A percentile compares a stretch with the other conserved stretches of the same genome.
Evolutionary conservation across 2,888 invertebrate genomes (phyloP).

Genomic region (Lithosia quadra): DNA sequence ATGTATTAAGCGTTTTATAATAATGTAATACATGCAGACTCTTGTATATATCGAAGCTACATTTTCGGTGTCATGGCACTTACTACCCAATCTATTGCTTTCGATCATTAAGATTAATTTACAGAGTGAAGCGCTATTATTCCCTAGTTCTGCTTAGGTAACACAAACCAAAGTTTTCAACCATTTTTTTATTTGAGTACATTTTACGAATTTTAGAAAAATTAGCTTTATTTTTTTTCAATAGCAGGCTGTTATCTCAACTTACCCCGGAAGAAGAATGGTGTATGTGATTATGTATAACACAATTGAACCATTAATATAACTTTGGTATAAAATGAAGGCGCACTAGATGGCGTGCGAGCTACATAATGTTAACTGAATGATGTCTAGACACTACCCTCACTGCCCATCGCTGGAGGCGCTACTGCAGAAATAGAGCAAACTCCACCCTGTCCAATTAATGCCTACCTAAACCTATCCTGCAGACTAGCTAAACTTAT

Average conservation of each 20-base stretch:
- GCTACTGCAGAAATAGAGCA: background rate
- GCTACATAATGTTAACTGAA: background rate
- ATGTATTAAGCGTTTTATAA: background rate
- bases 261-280: background rate
- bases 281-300: background rate
- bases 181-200: too few species aligned
- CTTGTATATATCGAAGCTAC: background rate
- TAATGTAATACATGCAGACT: background rate
- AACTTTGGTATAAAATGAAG: background rate
- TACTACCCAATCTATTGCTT: background rate
- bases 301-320: background rate
- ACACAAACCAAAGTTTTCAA: too few species aligned
- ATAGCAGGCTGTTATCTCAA: background rate
- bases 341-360: background rate
- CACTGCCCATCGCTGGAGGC: background rate
- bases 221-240: too few species aligned
- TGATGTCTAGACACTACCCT: background rate
- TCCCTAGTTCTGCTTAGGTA: too few species aligned
- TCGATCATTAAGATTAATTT: too few species aligned
- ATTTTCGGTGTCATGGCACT: background rate
- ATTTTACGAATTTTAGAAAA: too few species aligned
- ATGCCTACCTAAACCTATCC: background rate
- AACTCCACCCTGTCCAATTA: background rate
- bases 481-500: background rate
- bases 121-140: too few species aligned